phyloP scores from a whole-genome alignment of 2,888 invertebrate genomes.

The Listrodromus nycthemerus region DNA sequence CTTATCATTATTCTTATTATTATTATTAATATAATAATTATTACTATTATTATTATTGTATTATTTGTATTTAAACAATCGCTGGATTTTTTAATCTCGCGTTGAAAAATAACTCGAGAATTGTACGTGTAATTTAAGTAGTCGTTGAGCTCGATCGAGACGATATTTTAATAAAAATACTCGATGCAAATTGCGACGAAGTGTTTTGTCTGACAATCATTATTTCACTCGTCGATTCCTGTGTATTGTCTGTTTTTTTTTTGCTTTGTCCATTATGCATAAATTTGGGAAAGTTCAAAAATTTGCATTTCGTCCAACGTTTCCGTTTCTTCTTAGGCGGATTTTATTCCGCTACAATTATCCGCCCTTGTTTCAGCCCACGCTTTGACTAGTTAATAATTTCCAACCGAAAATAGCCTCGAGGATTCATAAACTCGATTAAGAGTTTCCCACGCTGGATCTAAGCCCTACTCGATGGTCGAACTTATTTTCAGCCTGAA shows the following conservation, averaged over 20 bases:
- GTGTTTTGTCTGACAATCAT: neutral
- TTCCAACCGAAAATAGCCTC: conserved; percentile 44
- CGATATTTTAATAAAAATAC: conserved; percentile 61
- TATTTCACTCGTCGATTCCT: neutral
- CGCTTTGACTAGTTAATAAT: conserved; percentile 30
- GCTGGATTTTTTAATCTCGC: conserved; percentile 25
- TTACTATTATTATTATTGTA: conserved; percentile 51
- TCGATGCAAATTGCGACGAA: conserved; percentile 5
- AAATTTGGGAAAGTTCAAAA: neutral
- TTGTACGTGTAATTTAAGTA: conserved; percentile 55
- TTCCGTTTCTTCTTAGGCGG: neutral
- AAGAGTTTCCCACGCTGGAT: conserved; percentile 43
- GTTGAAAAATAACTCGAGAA: conserved; percentile 31
- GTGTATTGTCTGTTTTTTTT: neutral
- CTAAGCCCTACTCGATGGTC: conserved; percentile 52
- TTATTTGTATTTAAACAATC: conserved; percentile 58
- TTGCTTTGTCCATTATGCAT: neutral
- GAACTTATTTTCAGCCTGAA: conserved; percentile 48
- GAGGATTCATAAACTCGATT: conserved; percentile 49
- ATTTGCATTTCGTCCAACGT: neutral
- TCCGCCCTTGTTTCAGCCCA: neutral
- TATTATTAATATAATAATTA: conserved; percentile 10
- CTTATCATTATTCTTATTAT: conserved; percentile 25
- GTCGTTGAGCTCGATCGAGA: conserved; percentile 34
- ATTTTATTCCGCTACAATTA: neutral